Percentiles rank a stretch among this genome's conserved stretches.
These are phyloP conservation scores for Chamaea fasciata DNA, from an alignment of 2,113 vertebrate genomes.

Conservation along the genomic window DNA sequence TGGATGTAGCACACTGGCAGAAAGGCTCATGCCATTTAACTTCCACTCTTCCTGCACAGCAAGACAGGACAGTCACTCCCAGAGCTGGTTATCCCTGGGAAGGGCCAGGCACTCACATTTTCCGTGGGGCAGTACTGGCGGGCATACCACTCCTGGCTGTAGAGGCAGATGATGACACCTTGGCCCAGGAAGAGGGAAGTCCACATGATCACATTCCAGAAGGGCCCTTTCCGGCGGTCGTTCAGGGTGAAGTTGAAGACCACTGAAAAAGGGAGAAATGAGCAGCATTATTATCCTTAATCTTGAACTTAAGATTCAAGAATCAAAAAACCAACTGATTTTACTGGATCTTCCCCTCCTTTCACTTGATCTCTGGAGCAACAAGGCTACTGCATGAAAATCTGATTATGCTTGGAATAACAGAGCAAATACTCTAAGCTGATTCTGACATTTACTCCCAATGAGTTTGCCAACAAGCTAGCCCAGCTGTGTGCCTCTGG, in stretches of 20 bases:
- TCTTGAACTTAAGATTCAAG: not conserved
- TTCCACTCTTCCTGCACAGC: not conserved
- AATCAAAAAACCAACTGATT: not conserved
- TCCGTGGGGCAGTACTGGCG: conserved; percentile 84
- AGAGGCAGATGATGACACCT: conserved; percentile 89
- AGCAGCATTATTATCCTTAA: not conserved
- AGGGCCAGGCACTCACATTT: conserved; percentile 74
- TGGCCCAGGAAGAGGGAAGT: conserved; percentile 89
- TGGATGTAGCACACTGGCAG: not conserved
- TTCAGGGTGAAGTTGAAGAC: conserved; percentile 94
- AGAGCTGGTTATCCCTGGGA: not conserved
- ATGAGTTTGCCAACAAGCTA: not conserved
- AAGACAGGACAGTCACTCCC: not conserved
- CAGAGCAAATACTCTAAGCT: not conserved
- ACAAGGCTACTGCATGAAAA: not conserved
- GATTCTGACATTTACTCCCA: not conserved
- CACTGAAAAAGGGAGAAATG: conserved; percentile 70
- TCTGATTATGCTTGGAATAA: not conserved
- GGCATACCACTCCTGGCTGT: conserved; percentile 97
- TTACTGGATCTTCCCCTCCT: not conserved
- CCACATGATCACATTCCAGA: conserved; percentile 98
- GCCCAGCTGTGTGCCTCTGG: not conserved
- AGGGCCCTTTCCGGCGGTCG: conserved; percentile 87
- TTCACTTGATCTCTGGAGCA: not conserved
- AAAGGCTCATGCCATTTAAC: rapidly evolving